Evolutionary conservation across 2,797 vertebrate species (phyloP).

Genomic region (Anguilla pacifica): DNA sequence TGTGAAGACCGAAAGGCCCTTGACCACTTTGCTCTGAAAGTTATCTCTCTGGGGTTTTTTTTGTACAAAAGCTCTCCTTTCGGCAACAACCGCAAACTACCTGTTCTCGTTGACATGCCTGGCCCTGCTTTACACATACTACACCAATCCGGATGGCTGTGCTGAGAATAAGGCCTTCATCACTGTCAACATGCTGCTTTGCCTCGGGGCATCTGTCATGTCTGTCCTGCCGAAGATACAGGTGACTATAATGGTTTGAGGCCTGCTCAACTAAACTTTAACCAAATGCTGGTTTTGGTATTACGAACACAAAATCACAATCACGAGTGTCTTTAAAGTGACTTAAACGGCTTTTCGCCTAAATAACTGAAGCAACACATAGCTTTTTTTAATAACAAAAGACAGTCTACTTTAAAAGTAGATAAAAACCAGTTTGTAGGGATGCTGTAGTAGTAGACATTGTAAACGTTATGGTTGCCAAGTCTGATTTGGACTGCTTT

Average conservation of each 20-base stretch:
- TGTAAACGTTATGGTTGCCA: too few species aligned
- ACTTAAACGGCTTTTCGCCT: too few species aligned
- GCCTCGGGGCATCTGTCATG: constrained; percentile 85
- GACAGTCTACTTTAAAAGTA: too few species aligned
- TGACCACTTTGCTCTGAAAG: too few species aligned
- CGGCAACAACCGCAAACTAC: constrained; percentile 90
- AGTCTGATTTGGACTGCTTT: too few species aligned
- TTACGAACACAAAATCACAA: background rate
- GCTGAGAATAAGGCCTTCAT: constrained; percentile 96
- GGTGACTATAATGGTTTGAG: constrained; percentile 63
- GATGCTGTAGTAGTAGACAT: too few species aligned
- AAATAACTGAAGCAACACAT: too few species aligned
- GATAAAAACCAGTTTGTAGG: too few species aligned
- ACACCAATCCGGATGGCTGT: constrained; percentile 89
- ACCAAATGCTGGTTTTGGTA: background rate
- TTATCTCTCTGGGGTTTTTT: constrained; percentile 1
- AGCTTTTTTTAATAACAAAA: too few species aligned
- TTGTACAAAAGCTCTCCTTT: constrained; percentile 82
- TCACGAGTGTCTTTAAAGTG: too few species aligned
- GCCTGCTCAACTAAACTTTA: background rate
- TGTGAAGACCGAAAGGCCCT: too few species aligned
- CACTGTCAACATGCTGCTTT: constrained; percentile 96
- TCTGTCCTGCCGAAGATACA: constrained; percentile 95
- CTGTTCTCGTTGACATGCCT: constrained; percentile 84
- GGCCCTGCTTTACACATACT: constrained; percentile 92